Conservation (phyloP, 64 coral and sea anemone genomes). For the Stylophora pistillata region DNA sequence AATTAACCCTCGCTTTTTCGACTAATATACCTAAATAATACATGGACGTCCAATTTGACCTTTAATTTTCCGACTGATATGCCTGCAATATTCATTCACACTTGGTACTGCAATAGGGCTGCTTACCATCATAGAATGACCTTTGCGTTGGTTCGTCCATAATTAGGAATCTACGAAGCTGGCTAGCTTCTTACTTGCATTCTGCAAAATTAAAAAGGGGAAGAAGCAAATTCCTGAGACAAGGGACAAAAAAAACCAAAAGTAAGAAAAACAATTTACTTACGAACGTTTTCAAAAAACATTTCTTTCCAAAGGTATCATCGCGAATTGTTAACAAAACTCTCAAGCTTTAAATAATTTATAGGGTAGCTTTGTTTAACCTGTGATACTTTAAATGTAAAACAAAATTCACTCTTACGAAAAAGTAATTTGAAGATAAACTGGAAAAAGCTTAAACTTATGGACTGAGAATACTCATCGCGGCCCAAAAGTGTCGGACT, state of each 20-base stretch:
- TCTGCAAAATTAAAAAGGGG: neutral
- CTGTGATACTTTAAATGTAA: neutral
- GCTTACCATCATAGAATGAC: slow-evolving; percentile 32
- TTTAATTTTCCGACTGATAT: too few species aligned
- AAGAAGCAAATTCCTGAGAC: neutral
- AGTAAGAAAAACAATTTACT: too few species aligned
- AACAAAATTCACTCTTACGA: neutral
- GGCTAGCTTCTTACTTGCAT: neutral
- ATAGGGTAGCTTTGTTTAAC: too few species aligned
- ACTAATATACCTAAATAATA: too few species aligned
- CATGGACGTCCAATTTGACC: too few species aligned
- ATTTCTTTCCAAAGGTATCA: too few species aligned
- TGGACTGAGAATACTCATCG: neutral
- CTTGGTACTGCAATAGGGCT: too few species aligned
- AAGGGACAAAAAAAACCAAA: too few species aligned
- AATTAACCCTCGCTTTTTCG: too few species aligned
- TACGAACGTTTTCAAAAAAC: too few species aligned
- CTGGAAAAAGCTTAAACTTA: neutral
- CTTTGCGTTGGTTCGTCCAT: slow-evolving; percentile 2
- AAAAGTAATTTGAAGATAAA: neutral
- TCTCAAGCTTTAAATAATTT: neutral
- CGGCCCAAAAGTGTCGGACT: neutral
- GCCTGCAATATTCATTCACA: too few species aligned
- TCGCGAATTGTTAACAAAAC: too few species aligned
- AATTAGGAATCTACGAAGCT: neutral